These are phyloP conservation scores for Ditula angustiorana DNA, from an alignment of 2,888 invertebrate species.

Conservation along the genomic window DNA sequence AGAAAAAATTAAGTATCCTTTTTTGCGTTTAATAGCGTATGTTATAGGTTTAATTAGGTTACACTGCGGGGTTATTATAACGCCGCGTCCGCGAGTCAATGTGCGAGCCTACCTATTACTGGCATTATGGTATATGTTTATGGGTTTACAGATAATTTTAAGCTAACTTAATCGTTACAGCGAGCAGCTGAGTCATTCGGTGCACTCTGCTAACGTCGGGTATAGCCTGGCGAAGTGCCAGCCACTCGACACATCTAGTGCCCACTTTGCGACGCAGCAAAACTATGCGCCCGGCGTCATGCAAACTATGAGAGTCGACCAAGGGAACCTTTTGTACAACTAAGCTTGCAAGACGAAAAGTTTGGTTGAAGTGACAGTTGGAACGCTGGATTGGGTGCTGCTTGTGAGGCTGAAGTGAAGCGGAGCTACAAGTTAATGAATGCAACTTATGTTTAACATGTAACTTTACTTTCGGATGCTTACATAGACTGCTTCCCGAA, in stretches of 20 bases:
- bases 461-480: too few species aligned
- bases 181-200: constrained; percentile 56
- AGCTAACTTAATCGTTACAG: constrained; percentile 37
- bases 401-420: too few species aligned
- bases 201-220: constrained; percentile 32
- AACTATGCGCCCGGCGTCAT: constrained; percentile 49
- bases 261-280: constrained; percentile 58
- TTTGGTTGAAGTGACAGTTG: constrained; percentile 20
- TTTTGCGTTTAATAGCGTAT: too few species aligned
- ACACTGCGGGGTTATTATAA: too few species aligned
- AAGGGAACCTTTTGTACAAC: constrained; percentile 46
- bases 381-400: neutral
- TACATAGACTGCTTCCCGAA: too few species aligned
- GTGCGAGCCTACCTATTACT: neutral
- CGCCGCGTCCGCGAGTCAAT: neutral
- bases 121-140: neutral
- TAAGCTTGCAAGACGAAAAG: constrained; percentile 38
- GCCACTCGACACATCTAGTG: constrained; percentile 64
- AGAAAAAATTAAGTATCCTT: too few species aligned
- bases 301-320: constrained; percentile 48
- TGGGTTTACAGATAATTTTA: constrained; percentile 10
- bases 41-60: too few species aligned
- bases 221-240: constrained; percentile 63
- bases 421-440: too few species aligned
- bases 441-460: too few species aligned